Percentiles rank a stretch among this genome's conserved stretches.
These are phyloP conservation scores for Catostomus latipinnis DNA, from an alignment of 2,797 vertebrate species.

Conservation along the genomic window DNA sequence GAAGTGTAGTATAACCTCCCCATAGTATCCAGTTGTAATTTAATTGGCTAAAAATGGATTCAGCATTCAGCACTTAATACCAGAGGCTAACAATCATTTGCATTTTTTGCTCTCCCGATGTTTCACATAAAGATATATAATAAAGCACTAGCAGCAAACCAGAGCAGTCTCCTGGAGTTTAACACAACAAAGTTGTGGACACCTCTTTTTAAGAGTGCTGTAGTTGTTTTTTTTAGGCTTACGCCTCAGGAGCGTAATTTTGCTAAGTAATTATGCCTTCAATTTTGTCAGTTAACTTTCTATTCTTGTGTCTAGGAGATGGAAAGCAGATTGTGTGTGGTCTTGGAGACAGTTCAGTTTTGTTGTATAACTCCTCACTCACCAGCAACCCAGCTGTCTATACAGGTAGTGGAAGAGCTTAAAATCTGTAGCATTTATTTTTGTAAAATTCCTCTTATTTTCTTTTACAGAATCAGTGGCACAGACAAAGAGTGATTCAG, in stretches of 20 bases:
- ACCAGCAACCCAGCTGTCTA: slow-evolving; percentile 75
- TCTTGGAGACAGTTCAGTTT: slow-evolving; percentile 81
- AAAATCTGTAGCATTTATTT: slow-evolving; percentile 40
- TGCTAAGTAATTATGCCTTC: not conserved
- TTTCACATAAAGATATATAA: slow-evolving; percentile 18
- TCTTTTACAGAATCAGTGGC: slow-evolving; percentile 4
- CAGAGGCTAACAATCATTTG: slow-evolving; percentile 4
- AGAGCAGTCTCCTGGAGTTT: slow-evolving; percentile 22
- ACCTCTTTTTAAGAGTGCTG: slow-evolving; percentile 7
- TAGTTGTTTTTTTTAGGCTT: slow-evolving; percentile 28
- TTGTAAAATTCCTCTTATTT: slow-evolving; percentile 22
- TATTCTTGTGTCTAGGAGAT: slow-evolving; percentile 77
- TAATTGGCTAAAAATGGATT: not conserved
- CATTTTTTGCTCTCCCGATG: slow-evolving; percentile 37
- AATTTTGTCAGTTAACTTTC: slow-evolving; percentile 48
- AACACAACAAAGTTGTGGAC: slow-evolving; percentile 24
- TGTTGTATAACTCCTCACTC: slow-evolving; percentile 82
- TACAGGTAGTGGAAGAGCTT: slow-evolving; percentile 79
- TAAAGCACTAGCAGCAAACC: slow-evolving; percentile 8
- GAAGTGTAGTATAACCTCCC: too few species aligned
- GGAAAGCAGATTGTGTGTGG: slow-evolving; percentile 87
- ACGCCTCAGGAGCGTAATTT: not conserved
- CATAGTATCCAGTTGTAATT: not conserved
- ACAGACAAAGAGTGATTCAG: slow-evolving; percentile 28
- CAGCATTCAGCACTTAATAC: not conserved